These are phyloP conservation scores for Echinops telfairi DNA, from an alignment of 2,113 vertebrate genomes.

Conservation along the genomic window DNA sequence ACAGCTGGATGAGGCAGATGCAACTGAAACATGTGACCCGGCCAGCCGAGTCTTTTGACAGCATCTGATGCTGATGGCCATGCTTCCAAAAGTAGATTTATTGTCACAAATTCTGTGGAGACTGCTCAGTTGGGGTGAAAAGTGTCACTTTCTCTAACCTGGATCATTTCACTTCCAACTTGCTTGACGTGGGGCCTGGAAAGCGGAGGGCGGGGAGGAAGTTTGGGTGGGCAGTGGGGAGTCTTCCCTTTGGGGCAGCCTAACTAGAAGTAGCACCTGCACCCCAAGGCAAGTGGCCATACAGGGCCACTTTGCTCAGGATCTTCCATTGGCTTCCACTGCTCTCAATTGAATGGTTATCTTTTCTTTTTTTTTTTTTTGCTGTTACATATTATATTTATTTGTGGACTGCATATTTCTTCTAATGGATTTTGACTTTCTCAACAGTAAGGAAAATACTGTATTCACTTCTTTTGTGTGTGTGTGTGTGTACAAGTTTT, in stretches of 20 bases:
- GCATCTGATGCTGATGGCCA: not conserved
- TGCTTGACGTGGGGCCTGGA: not conserved
- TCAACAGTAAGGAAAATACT: not conserved
- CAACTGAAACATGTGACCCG: conserved; percentile 41
- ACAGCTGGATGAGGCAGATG: not conserved
- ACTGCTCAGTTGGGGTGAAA: rapidly evolving
- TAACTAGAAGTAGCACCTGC: not conserved
- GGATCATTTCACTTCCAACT: not conserved
- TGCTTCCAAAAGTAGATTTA: conserved; percentile 12
- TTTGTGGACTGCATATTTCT: not conserved
- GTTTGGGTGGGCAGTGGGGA: not conserved
- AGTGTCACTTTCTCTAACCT: not conserved
- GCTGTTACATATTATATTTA: not conserved
- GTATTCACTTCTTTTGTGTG: conserved; percentile 51
- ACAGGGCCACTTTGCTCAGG: not conserved
- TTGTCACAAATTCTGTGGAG: not conserved
- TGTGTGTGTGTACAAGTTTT: too few relatives aligned
- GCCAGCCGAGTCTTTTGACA: not conserved
- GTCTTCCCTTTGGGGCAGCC: not conserved
- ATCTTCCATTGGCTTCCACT: not conserved
- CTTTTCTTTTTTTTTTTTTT: too few relatives aligned
- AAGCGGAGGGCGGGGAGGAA: not conserved
- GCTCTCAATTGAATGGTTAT: not conserved
- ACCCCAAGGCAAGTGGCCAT: not conserved
- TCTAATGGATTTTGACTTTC: not conserved